Evolutionary conservation across 2,113 vertebrate genomes (phyloP).

Genomic region (Heliornis fulica): DNA sequence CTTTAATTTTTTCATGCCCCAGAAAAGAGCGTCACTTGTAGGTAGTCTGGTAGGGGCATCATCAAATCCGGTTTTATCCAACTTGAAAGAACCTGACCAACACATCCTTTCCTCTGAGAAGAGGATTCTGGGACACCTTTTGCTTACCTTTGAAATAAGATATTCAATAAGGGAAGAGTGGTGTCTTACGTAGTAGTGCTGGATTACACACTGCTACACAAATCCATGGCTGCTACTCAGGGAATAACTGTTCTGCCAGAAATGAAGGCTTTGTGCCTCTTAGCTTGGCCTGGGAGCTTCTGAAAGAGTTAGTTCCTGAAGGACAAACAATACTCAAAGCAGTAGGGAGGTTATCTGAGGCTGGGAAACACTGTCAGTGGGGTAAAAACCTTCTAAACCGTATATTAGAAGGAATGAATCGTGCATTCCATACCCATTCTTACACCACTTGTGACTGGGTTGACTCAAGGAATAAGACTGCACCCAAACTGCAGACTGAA

Average conservation of each 20-base stretch:
- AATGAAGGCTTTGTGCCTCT: neutral
- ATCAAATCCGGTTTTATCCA: neutral
- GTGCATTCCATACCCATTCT: fast-evolving
- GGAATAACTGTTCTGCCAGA: neutral
- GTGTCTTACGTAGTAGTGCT: fast-evolving
- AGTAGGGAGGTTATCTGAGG: neutral
- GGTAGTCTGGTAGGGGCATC: neutral
- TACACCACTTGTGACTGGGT: neutral
- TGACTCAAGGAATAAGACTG: neutral
- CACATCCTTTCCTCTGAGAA: neutral
- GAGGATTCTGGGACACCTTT: neutral
- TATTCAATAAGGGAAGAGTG: neutral
- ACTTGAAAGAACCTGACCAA: neutral
- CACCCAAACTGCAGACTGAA: neutral
- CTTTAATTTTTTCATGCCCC: neutral
- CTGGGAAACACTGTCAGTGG: neutral
- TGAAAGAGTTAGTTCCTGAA: neutral
- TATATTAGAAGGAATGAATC: neutral
- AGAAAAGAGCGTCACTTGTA: neutral
- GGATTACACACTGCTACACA: neutral
- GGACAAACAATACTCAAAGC: neutral
- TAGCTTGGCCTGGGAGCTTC: neutral
- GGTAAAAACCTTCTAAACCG: neutral
- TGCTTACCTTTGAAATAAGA: neutral
- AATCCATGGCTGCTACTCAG: neutral